phyloP scores from a whole-genome alignment of 35 echinoderm and acorn worm genomes.

The Chiridota heheva region DNA sequence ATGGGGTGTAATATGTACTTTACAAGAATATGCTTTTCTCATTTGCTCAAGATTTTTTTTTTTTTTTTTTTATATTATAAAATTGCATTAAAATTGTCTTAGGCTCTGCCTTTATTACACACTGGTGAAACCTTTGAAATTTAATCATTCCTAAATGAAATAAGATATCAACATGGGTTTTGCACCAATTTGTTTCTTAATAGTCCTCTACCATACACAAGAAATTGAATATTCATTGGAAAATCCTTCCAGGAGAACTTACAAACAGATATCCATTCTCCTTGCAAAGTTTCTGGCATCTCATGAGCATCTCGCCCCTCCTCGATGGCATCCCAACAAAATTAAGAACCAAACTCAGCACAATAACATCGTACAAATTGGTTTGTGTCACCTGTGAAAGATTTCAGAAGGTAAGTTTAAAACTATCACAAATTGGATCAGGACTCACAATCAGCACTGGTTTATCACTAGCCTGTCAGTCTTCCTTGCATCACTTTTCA shows the following conservation, averaged over 20 bases:
- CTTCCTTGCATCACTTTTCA: neutral
- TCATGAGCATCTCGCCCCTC: slow-evolving; percentile 81
- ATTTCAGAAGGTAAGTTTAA: slow-evolving; percentile 22
- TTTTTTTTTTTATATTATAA: too few species aligned
- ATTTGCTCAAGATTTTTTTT: too few species aligned
- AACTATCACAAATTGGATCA: neutral
- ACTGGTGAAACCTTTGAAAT: too few species aligned
- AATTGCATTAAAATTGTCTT: too few species aligned
- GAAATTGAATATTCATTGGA: too few species aligned
- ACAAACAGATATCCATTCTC: slow-evolving; percentile 79
- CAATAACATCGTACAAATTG: slow-evolving; percentile 71
- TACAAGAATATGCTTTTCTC: too few species aligned
- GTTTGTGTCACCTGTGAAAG: slow-evolving; percentile 46
- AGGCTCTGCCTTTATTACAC: too few species aligned
- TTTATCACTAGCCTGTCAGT: neutral
- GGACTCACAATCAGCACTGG: neutral
- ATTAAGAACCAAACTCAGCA: slow-evolving; percentile 93
- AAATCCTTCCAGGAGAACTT: slow-evolving; percentile 55
- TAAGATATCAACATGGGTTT: too few species aligned
- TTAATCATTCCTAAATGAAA: too few species aligned
- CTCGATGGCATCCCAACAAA: slow-evolving; percentile 79
- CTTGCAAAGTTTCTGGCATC: slow-evolving; percentile 57
- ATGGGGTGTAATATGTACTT: too few species aligned
- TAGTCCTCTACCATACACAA: too few species aligned
- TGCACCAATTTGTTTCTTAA: too few species aligned